Evolutionary conservation across 2,888 invertebrate genomes (phyloP).

Genomic region (Agriopis marginaria): DNA sequence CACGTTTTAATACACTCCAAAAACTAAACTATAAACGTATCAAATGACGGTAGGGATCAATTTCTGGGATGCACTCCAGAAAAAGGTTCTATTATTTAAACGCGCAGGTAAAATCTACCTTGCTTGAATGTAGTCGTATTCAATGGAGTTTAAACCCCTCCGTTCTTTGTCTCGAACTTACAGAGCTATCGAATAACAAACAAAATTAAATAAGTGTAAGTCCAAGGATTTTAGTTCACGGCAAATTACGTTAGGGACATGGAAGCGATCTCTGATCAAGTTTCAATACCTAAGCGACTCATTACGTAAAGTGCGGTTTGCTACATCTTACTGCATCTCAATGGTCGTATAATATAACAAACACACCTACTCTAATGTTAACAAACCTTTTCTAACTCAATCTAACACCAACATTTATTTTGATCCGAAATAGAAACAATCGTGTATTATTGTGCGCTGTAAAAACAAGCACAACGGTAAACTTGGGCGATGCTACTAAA

Average conservation of each 20-base stretch:
- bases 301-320: conserved; percentile 31
- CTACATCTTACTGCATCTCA: conserved; percentile 17
- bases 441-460: conserved; percentile 59
- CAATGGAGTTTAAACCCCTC: conserved; percentile 57
- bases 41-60: conserved; percentile 64
- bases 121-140: conserved; percentile 58
- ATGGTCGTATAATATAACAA: conserved; percentile 21
- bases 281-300: conserved; percentile 21
- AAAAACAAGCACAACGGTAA: conserved; percentile 67
- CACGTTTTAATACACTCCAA: conserved; percentile 27
- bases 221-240: conserved; percentile 23
- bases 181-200: conserved; percentile 14
- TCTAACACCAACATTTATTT: conserved; percentile 51
- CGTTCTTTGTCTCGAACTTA: conserved; percentile 51
- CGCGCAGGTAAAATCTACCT: conserved; percentile 75
- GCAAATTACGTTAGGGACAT: conserved; percentile 28
- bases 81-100: conserved; percentile 69
- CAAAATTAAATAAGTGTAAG: conserved; percentile 18
- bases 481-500: conserved; percentile 48
- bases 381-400: conserved; percentile 46
- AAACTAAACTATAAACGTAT: conserved; percentile 55
- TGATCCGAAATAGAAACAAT: conserved; percentile 56
- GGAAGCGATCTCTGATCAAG: conserved; percentile 4
- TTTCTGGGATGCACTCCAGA: conserved; percentile 51
- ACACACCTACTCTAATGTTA: conserved; percentile 12